These are phyloP conservation scores for Ophioderma brevispina DNA, from an alignment of 35 echinoderm and acorn worm genomes.

Conservation along the genomic window DNA sequence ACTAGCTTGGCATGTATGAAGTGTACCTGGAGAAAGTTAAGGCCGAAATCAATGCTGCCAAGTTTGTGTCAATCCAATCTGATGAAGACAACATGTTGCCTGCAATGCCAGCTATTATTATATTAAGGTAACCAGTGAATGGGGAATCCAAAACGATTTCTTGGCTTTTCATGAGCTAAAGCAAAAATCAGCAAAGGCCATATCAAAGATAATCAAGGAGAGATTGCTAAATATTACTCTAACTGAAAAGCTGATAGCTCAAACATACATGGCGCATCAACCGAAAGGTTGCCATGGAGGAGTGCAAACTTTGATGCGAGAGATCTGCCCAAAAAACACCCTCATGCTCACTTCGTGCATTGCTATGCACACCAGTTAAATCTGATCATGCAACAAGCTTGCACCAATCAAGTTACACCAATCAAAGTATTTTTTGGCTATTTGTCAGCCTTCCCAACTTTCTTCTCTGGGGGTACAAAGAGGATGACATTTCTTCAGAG, in stretches of 20 bases:
- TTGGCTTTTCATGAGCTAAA: background rate
- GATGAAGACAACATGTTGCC: background rate
- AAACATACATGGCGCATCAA: background rate
- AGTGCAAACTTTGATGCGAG: background rate
- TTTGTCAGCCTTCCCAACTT: background rate
- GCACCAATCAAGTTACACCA: background rate
- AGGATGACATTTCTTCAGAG: background rate
- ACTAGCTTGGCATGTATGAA: background rate
- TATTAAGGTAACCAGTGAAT: background rate
- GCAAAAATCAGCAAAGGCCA: background rate
- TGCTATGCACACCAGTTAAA: background rate
- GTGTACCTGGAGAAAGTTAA: background rate
- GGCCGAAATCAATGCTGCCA: background rate
- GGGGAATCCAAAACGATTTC: background rate
- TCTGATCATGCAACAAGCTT: background rate
- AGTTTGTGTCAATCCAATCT: background rate
- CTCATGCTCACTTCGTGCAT: background rate
- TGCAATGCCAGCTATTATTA: background rate
- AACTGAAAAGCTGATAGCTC: background rate
- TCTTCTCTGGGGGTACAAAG: background rate
- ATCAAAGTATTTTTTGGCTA: background rate
- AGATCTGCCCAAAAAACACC: too few relatives aligned
- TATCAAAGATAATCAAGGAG: background rate
- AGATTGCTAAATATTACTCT: background rate
- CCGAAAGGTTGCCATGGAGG: background rate